phyloP scores from a whole-genome alignment of 1,140 invertebrate species.

The Arctopsyche grandis region DNA sequence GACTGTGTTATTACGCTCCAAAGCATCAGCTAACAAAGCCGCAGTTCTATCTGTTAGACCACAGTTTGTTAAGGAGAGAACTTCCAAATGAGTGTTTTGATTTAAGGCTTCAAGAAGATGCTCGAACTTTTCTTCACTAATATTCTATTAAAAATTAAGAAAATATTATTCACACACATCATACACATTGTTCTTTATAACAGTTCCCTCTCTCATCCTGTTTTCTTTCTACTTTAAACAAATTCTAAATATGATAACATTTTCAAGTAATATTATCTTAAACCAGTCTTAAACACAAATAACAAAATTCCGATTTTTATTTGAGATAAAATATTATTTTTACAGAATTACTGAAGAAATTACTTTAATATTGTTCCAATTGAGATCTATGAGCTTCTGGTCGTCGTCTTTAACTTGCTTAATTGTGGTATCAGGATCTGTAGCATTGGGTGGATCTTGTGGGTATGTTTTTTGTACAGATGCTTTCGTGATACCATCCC shows the following conservation, averaged over 20 bases:
- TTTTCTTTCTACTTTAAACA: no score
- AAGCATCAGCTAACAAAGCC: slow-evolving; percentile 82
- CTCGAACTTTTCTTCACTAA: slow-evolving; percentile 95
- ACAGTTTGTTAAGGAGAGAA: slow-evolving; percentile 92
- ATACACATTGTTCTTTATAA: not conserved
- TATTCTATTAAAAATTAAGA: slow-evolving; percentile 77
- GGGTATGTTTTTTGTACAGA: slow-evolving; percentile 91
- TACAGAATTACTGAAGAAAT: not conserved
- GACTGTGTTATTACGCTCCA: slow-evolving; percentile 88
- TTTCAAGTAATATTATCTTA: no score
- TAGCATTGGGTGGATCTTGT: slow-evolving; percentile 92
- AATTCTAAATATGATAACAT: no score
- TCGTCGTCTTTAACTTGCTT: slow-evolving; percentile 91
- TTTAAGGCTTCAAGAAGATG: slow-evolving; percentile 89
- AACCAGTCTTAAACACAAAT: no score
- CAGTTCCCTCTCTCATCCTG: no score
- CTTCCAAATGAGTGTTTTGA: slow-evolving; percentile 91
- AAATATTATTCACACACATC: no score
- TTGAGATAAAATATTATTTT: not conserved
- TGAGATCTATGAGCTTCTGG: slow-evolving; percentile 85
- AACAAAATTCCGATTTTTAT: no score
- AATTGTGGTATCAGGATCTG: slow-evolving; percentile 92
- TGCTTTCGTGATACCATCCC: slow-evolving; percentile 95
- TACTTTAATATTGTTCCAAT: slow-evolving; percentile 98
- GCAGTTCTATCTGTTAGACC: slow-evolving; percentile 91